Base-by-base conservation (phyloP, 2,888 invertebrate genomes). In the Actias luna region DNA sequence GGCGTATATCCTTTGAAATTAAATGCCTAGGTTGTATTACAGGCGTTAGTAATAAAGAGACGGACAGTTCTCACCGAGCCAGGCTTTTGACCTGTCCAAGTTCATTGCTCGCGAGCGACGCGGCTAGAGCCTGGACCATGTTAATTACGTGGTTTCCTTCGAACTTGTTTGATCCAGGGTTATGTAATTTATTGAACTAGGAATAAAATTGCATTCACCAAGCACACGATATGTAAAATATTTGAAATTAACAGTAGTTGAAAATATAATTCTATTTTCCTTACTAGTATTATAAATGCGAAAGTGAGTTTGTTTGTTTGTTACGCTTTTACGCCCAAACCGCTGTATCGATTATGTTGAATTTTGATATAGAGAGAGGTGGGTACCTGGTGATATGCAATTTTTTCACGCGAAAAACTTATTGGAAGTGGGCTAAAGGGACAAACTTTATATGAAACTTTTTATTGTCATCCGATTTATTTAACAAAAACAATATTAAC, bases 71-170 rank as follows among this genome's bases (percentile, higher is more conserved):
- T 74, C 73, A 80, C 78, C 75, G 66, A 76, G 74, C 76, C 79
- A 78, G 88, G 89, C 79, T 78, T 78, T 88, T 87, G 88, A 88
- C 89, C 89, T 78, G 79, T 59, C 64, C 64, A 80, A 74, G 89
- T 82, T 88, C 85, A 83, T 78, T 72, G 84, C 65, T 79, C 84
- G 74, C 72, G 61, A 42, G 66, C 68, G 67, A 72, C 78, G 69
- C 73, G 70, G 70, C 83, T 81, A 80, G 79, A 73, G 75, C 70
- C 65, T 65, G 66, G 71, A 67, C 70, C 71, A 72, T 73, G 73
- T 74, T 82, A 80, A 84, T 83, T 80, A 81, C 76, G 62, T 62
- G 62, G 36, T 59, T 59, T 68, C 71, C 66, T 67, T 68, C 50
- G 60, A 72, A 65, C 63, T 63, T 60, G 67, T 63, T 63, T 66